A percentile compares a stretch with the other conserved stretches of the same genome.
Evolutionary conservation across 1,140 invertebrate species (phyloP).

Genomic region (Zaprionus taronus): DNA sequence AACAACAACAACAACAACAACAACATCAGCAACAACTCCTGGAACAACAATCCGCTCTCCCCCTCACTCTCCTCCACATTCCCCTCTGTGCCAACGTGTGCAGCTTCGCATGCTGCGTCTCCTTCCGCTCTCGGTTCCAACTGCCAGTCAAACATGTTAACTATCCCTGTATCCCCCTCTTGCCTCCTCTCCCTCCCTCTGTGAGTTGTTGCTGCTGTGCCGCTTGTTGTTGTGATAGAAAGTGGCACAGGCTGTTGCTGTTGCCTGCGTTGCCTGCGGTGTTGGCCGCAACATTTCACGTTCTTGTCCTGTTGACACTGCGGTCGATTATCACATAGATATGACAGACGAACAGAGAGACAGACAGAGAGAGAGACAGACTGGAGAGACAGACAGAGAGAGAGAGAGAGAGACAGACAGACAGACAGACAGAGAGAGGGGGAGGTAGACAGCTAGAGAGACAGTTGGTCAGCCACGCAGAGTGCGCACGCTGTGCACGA

Average conservation of each 20-base stretch:
- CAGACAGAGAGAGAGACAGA: background rate
- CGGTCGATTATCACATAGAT: constrained; percentile 73
- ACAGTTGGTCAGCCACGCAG: background rate
- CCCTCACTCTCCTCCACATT: background rate
- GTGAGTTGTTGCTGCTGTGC: constrained; percentile 9
- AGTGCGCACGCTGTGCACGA: background rate
- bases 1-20: constrained; percentile 24
- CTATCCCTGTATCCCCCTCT: constrained; percentile 34
- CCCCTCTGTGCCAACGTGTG: background rate
- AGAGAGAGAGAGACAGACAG: background rate
- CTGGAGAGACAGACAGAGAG: background rate
- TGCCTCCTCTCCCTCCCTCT: constrained; percentile 1
- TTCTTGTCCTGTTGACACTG: constrained; percentile 64
- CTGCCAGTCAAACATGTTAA: constrained; percentile 78
- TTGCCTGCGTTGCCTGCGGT: constrained; percentile 28
- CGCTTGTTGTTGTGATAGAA: constrained; percentile 72
- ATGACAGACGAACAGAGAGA: constrained; percentile 48
- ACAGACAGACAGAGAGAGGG: background rate
- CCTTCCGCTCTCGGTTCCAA: constrained; percentile 12
- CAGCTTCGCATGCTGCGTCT: background rate
- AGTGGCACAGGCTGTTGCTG: constrained; percentile 61
- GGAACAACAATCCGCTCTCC: too few species aligned
- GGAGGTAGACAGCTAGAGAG: background rate
- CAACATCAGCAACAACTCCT: background rate
- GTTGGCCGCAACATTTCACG: constrained; percentile 25